Evolutionary conservation across 2,797 vertebrate genomes (phyloP).

Genomic region (Trichosurus vulpecula): DNA sequence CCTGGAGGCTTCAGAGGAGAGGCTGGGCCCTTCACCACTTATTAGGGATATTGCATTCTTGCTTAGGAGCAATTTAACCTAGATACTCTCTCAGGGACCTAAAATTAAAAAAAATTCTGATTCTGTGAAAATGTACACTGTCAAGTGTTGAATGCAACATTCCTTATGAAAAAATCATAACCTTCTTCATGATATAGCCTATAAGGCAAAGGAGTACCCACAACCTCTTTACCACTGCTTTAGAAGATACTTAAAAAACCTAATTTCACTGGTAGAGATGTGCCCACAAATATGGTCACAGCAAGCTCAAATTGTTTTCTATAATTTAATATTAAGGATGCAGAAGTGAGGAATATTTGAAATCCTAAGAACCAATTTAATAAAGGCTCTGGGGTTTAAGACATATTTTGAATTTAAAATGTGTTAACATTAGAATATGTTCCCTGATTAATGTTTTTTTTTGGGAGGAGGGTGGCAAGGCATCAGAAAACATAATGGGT

Average conservation of each 20-base stretch:
- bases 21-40: background rate
- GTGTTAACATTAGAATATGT: background rate
- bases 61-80: background rate
- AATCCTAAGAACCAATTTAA: background rate
- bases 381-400: background rate
- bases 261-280: background rate
- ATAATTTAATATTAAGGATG: background rate
- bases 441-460: background rate
- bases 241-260: background rate
- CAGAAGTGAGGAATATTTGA: background rate
- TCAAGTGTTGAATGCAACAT: background rate
- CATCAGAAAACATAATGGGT: background rate
- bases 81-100: background rate
- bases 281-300: background rate
- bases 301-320: background rate
- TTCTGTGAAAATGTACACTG: background rate
- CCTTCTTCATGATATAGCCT: background rate
- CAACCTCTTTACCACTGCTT: background rate
- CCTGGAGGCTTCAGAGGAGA: background rate
- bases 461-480: background rate
- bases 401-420: background rate
- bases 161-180: background rate
- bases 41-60: background rate
- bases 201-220: background rate
- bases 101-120: background rate